A percentile compares a stretch with the other conserved stretches of the same genome.
Conservation (phyloP, 2,888 invertebrate species). For the Ichneumon xanthorius region DNA sequence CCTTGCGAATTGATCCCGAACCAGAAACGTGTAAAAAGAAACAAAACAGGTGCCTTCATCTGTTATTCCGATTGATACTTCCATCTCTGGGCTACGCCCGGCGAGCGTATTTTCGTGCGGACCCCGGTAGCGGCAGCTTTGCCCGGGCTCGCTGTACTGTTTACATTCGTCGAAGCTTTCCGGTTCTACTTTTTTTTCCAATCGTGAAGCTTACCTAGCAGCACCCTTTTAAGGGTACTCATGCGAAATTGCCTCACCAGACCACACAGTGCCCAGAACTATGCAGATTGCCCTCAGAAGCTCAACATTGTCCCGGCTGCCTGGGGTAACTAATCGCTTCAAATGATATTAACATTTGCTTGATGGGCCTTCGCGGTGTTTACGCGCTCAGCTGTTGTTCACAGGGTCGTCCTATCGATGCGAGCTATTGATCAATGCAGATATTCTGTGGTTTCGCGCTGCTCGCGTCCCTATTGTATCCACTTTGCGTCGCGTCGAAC, state of each 20-base stretch:
- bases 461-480: background rate
- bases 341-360: background rate
- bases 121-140: background rate
- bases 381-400: background rate
- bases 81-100: background rate
- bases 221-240: slow-evolving; percentile 8
- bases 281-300: slow-evolving; percentile 7
- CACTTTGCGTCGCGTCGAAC: background rate
- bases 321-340: slow-evolving; percentile 4
- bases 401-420: background rate
- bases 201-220: background rate
- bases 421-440: background rate
- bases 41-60: background rate
- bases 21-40: background rate
- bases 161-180: slow-evolving; percentile 12
- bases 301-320: background rate
- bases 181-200: background rate
- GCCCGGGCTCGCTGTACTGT: background rate
- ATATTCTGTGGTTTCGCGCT: background rate
- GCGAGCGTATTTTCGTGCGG: background rate
- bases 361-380: background rate
- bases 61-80: slow-evolving; percentile 3
- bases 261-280: slow-evolving; percentile 5
- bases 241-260: background rate
- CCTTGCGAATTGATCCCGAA: background rate